Evolutionary conservation across 1,140 invertebrate genomes (phyloP), one percentile per base, ranked within the genome.

Genomic region (Ips typographus): DNA sequence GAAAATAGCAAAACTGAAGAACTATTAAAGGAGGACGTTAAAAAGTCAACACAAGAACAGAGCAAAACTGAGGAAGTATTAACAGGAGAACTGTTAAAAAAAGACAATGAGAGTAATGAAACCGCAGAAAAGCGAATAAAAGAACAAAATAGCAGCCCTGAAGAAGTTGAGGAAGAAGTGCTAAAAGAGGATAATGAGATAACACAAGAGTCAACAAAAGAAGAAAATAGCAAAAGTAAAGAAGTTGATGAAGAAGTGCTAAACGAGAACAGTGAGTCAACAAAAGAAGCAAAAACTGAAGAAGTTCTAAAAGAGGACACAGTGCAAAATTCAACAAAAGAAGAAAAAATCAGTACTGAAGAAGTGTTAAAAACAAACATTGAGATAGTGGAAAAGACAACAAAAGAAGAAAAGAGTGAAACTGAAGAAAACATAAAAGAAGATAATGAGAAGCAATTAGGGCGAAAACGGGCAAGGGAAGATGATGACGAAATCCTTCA

Each of bases 1-100:
- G 39, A 43, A 38, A n/a, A 37, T 36, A 55, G 72, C 69, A 44
- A 59, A 68, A 5, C 64, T 22, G 22, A 67, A 1, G 65, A 71
- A 58, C 42, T 55, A 65, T 40, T 58, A 57, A 38, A 7, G 53
- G 40, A 70, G 22, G 61, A 65, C 56, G 39, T 62, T 39, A 67
- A 65, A 22, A 22, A 22, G 22, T 22, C 22, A 22, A 22, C 22
- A 22, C 22, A 22, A 22, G 22, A 22, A 22, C 22, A 22, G 22
- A 22, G 22, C 22, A 22, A 22, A 22, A 22, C 22, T 22, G 22
- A 22, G 22, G 22, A 22, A 22, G 22, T 22, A 22, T 22, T 22
- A 22, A 22, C 22, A 22, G 22, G 22, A 22, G 22, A 22, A 22
- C 22, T 22, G 22, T 22, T 22, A 22, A 22, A 22, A 22, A 22